phyloP scores from a whole-genome alignment of 2,113 vertebrate genomes.

The Petromus typicus region DNA sequence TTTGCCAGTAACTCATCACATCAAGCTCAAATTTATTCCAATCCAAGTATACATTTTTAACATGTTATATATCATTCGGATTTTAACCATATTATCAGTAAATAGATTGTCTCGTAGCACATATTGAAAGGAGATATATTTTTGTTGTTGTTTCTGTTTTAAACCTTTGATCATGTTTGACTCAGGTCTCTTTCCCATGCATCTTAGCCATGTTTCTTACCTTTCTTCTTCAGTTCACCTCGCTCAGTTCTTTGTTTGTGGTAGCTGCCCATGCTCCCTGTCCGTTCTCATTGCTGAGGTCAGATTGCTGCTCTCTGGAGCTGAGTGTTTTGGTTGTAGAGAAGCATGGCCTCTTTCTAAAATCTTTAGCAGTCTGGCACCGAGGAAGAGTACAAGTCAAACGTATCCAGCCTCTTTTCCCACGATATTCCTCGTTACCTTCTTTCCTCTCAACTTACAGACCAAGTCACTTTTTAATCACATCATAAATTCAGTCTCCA shows the following conservation, averaged over 20 bases:
- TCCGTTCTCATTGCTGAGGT: neutral
- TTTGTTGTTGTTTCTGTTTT: neutral
- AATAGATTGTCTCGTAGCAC: neutral
- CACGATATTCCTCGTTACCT: rapidly evolving
- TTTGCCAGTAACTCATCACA: neutral
- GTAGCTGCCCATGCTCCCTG: neutral
- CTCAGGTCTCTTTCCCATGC: neutral
- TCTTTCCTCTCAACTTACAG: neutral
- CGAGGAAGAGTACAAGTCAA: neutral
- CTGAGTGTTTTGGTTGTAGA: neutral
- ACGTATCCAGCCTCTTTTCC: neutral
- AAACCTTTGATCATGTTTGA: neutral
- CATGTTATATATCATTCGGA: neutral
- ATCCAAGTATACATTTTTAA: neutral
- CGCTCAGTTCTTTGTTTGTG: neutral
- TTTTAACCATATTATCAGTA: neutral
- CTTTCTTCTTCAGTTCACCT: neutral
- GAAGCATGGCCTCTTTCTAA: neutral
- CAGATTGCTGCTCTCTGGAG: neutral
- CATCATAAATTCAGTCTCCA: neutral
- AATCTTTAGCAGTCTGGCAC: neutral
- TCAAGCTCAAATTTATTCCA: neutral
- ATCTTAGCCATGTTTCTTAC: rapidly evolving
- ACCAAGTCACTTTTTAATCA: neutral
- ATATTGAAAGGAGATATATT: neutral